Conservation (phyloP, 1,140 invertebrate genomes). For the Leptinotarsa undecemlineata region DNA sequence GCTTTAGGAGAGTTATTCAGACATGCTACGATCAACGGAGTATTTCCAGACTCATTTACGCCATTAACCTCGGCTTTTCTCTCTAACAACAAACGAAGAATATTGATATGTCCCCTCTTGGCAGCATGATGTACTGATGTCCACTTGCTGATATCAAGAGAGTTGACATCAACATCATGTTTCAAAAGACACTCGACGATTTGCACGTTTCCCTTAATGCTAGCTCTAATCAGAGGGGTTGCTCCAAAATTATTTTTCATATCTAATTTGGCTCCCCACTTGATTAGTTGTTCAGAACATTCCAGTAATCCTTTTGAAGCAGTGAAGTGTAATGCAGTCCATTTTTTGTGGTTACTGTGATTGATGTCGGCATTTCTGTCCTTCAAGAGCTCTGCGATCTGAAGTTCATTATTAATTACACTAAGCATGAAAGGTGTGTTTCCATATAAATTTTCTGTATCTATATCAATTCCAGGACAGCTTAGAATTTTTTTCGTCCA, state of each 20-base stretch:
- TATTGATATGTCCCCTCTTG: conserved; percentile 4
- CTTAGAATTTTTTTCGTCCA: background rate
- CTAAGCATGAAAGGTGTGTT: conserved; percentile 4
- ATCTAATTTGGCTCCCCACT: background rate
- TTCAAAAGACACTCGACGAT: background rate
- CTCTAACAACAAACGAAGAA: background rate
- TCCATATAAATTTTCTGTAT: background rate
- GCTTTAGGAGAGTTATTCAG: background rate
- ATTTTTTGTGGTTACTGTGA: conserved; percentile 1
- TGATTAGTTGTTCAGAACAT: background rate
- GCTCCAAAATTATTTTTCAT: background rate
- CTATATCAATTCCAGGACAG: conserved; percentile 3
- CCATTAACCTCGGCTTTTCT: conserved; percentile 13
- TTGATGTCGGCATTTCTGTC: background rate
- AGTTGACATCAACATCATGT: conserved; percentile 6
- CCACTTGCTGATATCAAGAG: background rate
- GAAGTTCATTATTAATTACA: background rate
- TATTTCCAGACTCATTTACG: background rate
- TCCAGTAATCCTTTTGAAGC: background rate
- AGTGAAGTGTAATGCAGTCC: conserved; percentile 10
- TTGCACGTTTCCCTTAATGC: too few relatives aligned
- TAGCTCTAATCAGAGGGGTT: conserved; percentile 12
- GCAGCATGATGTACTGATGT: conserved; percentile 12
- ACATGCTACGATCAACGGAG: background rate
- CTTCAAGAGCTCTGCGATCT: background rate